Conservation (phyloP, 2,797 vertebrate species). For the Anas bahamensis region DNA sequence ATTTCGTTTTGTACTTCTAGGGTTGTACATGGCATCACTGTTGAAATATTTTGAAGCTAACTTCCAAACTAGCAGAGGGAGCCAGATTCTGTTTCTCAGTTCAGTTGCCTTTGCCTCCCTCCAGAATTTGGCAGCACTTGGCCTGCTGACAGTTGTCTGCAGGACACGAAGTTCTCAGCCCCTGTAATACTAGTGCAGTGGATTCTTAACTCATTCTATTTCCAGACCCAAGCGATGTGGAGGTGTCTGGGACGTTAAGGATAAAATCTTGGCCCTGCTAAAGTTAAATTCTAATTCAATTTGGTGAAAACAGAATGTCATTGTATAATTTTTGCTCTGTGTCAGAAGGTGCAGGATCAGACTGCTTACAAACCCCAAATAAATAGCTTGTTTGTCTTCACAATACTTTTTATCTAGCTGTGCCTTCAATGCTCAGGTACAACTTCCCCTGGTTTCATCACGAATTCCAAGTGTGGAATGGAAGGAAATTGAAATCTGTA, state of each 20-base stretch:
- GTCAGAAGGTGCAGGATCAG: neutral
- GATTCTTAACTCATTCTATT: neutral
- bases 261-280: neutral
- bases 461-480: neutral
- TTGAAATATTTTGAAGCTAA: neutral
- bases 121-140: neutral
- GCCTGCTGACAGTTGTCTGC: neutral
- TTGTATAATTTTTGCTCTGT: neutral
- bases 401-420: neutral
- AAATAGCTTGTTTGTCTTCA: neutral
- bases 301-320: neutral
- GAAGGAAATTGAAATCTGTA: neutral
- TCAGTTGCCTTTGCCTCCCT: neutral
- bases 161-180: slow-evolving; percentile 12
- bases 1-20: neutral
- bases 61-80: neutral
- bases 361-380: neutral
- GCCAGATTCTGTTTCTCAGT: neutral
- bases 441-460: neutral
- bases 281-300: neutral
- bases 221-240: neutral
- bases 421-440: neutral
- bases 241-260: neutral
- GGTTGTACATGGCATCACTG: neutral
- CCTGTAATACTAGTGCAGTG: neutral